A percentile compares a stretch with the other conserved stretches of the same genome.
Evolutionary conservation across 1,140 invertebrate species (phyloP).

Genomic region (Calosoma granatense): DNA sequence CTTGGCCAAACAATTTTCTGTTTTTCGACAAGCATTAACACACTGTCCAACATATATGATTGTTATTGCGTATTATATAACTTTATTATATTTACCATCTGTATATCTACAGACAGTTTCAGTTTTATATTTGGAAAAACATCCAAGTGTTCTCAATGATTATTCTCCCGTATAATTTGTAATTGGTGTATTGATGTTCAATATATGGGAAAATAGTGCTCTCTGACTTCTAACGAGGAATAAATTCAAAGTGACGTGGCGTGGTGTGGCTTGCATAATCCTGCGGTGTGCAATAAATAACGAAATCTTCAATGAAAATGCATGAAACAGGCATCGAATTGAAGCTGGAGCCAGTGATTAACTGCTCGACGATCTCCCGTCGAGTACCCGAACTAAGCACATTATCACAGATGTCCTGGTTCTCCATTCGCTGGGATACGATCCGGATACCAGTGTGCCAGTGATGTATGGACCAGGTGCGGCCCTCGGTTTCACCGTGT

Average conservation of each 20-base stretch:
- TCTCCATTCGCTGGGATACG: background rate
- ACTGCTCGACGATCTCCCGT: background rate
- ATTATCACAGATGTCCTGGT: background rate
- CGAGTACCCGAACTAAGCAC: background rate
- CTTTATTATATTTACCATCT: too few species aligned
- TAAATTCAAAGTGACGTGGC: too few species aligned
- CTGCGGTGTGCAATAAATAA: background rate
- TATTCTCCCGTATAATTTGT: too few species aligned
- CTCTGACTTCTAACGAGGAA: background rate
- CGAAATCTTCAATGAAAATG: background rate
- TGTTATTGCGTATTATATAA: too few species aligned
- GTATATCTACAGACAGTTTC: too few species aligned
- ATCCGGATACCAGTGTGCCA: background rate
- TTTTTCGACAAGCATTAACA: background rate
- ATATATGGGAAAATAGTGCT: too few species aligned
- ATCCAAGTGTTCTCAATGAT: too few species aligned
- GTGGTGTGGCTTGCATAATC: background rate
- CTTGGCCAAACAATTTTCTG: background rate
- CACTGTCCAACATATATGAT: too few species aligned
- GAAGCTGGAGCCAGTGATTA: background rate
- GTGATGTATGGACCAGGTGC: conserved; percentile 24
- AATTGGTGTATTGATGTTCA: too few species aligned
- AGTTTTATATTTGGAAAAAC: too few species aligned
- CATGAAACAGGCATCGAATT: background rate
- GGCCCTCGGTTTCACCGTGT: conserved; percentile 10